Percentiles rank a stretch among this genome's conserved stretches.
Conservation (phyloP, 2,113 vertebrate species). For the Zingel zingel region DNA sequence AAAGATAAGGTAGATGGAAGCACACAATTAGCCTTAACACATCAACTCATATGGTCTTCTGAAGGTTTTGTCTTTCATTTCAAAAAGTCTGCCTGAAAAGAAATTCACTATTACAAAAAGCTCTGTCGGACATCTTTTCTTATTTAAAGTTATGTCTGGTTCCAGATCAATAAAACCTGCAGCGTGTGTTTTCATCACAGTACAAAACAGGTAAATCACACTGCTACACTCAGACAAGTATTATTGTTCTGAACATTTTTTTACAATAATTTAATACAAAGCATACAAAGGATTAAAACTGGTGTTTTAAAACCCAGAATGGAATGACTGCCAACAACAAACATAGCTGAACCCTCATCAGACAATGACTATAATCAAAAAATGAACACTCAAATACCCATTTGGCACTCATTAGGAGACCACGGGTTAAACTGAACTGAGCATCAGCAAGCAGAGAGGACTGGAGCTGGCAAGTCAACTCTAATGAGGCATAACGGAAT, state of each 20-base stretch:
- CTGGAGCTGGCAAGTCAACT: constrained; percentile 10
- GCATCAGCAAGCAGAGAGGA: constrained; percentile 31
- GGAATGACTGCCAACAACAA: constrained; percentile 11
- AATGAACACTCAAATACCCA: constrained; percentile 46
- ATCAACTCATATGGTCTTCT: not conserved
- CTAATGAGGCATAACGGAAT: constrained; percentile 39
- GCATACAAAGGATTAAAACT: not conserved
- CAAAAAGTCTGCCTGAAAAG: not conserved
- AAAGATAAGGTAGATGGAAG: not conserved
- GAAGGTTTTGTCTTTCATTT: not conserved
- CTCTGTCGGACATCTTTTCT: not conserved
- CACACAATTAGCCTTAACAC: not conserved
- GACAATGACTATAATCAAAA: constrained; percentile 25
- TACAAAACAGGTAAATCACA: not conserved
- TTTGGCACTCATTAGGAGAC: constrained; percentile 35
- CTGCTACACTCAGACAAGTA: not conserved
- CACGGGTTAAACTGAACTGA: constrained; percentile 30
- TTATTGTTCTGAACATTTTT: not conserved
- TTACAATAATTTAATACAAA: not conserved
- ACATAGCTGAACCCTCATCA: constrained; percentile 10
- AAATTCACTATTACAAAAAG: not conserved
- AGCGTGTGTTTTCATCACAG: not conserved
- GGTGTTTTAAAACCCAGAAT: constrained; percentile 1
- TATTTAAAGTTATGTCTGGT: not conserved
- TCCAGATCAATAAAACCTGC: not conserved